Evolutionary conservation across 2,797 vertebrate species (phyloP).

Genomic region (Nothura maculosa): DNA sequence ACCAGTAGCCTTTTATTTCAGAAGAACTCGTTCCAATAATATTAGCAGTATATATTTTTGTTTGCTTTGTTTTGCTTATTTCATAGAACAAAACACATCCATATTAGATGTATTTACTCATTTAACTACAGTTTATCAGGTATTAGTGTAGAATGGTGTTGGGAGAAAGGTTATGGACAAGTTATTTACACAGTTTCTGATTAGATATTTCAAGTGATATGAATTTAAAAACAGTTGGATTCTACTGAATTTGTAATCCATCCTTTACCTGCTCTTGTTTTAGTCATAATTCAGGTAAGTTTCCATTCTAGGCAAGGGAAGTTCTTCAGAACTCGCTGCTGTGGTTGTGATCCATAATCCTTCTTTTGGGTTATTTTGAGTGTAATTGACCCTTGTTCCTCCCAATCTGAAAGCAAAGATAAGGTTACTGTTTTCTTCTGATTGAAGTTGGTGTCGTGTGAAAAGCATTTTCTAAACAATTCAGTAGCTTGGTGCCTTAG

Average conservation of each 20-base stretch:
- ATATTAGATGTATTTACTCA: background rate
- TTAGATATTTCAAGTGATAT: background rate
- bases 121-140: background rate
- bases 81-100: background rate
- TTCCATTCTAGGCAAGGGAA: background rate
- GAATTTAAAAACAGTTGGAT: background rate
- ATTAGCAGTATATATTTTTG: background rate
- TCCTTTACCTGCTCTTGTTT: background rate
- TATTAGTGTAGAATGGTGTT: background rate
- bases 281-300: background rate
- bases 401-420: background rate
- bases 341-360: background rate
- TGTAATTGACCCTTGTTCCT: background rate
- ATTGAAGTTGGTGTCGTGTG: background rate
- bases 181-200: background rate
- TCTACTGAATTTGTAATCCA: background rate
- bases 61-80: background rate
- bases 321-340: background rate
- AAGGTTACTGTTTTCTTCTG: background rate
- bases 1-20: background rate
- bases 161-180: rapidly evolving
- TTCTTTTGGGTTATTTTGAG: background rate
- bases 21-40: background rate
- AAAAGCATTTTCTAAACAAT: background rate
- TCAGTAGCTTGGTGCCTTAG: background rate